These are phyloP conservation scores for Simalia tracyae DNA, from an alignment of 2,797 vertebrate species.

Conservation along the genomic window DNA sequence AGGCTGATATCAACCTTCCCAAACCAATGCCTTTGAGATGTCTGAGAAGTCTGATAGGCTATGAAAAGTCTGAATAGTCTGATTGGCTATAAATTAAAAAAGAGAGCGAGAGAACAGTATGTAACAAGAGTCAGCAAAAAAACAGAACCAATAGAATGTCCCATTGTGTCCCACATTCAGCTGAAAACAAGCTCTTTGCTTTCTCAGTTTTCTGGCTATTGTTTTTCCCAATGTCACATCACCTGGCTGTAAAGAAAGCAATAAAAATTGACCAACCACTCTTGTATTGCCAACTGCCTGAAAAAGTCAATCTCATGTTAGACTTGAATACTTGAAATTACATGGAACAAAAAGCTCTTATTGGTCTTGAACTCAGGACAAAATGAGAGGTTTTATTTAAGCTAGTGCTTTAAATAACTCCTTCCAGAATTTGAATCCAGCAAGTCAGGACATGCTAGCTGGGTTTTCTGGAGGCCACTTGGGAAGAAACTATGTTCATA, in stretches of 20 bases:
- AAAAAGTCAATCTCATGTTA: not conserved
- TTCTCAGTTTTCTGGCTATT: not conserved
- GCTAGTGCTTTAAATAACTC: not conserved
- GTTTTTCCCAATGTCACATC: not conserved
- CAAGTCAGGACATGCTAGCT: not conserved
- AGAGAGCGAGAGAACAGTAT: not conserved
- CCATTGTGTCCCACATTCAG: not conserved
- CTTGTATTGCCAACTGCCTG: not conserved
- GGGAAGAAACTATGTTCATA: not conserved
- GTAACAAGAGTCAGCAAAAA: not conserved
- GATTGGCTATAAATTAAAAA: not conserved
- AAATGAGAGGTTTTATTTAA: not conserved
- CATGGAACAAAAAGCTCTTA: not conserved
- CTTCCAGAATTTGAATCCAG: not conserved
- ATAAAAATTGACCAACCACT: not conserved
- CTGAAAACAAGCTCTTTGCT: not conserved
- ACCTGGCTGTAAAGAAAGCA: not conserved
- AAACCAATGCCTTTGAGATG: not conserved
- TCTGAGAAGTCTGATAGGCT: not conserved
- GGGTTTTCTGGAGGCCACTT: not conserved
- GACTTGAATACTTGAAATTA: not conserved
- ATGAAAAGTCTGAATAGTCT: not conserved
- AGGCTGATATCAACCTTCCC: not conserved
- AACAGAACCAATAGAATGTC: not conserved
- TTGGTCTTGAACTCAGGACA: not conserved